Conservation (phyloP, 2,113 vertebrate species). For the Psittacula cyanocephala region DNA sequence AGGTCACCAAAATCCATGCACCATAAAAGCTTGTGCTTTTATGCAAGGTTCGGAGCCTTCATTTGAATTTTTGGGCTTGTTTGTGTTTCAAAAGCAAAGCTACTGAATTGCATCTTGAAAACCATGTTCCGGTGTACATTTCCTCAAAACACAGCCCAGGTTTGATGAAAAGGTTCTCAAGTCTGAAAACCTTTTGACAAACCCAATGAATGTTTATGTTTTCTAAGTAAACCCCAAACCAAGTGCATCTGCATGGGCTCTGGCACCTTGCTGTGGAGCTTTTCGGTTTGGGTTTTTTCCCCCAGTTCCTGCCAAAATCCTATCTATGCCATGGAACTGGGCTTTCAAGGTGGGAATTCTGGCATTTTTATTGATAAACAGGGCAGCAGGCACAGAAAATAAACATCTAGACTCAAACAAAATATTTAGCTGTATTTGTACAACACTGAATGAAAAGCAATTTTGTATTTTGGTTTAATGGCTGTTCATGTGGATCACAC, state of each 20-base stretch:
- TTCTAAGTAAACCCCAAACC: slow-evolving; percentile 20
- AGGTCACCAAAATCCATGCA: background rate
- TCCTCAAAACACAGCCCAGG: slow-evolving; percentile 27
- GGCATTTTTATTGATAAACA: background rate
- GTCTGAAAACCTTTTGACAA: slow-evolving; percentile 42
- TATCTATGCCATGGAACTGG: background rate
- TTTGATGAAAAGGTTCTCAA: slow-evolving; percentile 53
- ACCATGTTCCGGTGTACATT: background rate
- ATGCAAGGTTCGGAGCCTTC: background rate
- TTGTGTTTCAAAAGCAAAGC: slow-evolving; percentile 47
- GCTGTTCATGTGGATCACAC: background rate
- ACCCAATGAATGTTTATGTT: background rate
- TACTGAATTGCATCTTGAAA: slow-evolving; percentile 20
- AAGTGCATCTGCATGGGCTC: background rate
- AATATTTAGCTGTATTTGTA: background rate
- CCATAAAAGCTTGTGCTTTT: background rate
- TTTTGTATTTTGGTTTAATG: background rate
- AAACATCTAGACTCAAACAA: background rate
- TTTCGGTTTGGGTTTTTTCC: background rate
- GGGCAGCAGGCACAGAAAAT: background rate
- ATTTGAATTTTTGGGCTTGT: slow-evolving; percentile 32
- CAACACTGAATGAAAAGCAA: background rate
- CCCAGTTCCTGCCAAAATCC: background rate
- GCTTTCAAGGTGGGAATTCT: background rate
- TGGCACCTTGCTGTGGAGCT: background rate